Evolutionary conservation across 2,797 vertebrate species (phyloP), one percentile per base, ranked within the genome.

Genomic region (Acipenser oxyrinchus): DNA sequence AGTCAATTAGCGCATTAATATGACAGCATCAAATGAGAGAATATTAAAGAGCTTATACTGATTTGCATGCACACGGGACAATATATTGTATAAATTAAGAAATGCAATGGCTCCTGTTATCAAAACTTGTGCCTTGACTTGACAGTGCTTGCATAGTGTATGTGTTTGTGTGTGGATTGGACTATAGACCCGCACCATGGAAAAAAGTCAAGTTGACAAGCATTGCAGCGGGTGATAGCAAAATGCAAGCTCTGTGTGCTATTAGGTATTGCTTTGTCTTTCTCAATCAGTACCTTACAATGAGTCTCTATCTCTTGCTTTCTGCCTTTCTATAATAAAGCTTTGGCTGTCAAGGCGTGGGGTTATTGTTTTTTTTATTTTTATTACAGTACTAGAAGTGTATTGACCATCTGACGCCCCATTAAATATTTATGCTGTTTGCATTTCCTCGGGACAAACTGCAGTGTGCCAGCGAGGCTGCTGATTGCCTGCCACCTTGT

Each of bases 1-100:
- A 58, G 55, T 58, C 55, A 58, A 58, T 58, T 58, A 58, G 55
- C 11, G 7, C 55, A 58, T 58, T 58, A 58, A 58, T 58, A 58
- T 13, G 12, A 58, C 55, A 13, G 55, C 55, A 58, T 58, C 8
- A 58, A 58, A 58, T 58, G 11, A n/a, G 55, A 58, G 55, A 58
- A 58, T 58, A 58, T 58, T 58, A 58, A 58, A 58, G 12, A 12
- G 55, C 55, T 58, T 58, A 58, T 1, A 58, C 12, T 13, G 12
- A 58, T 58, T 58, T n/a, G 55, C 55, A 11, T 58, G 55, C 10
- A 6, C 6, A 9, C 12, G 1, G 55, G 55, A n/a, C 12, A 6
- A 58, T 11, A 58, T 58, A 58, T 58, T 58, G 12, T 12, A 58
- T 58, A 58, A 58, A 58, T 58, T 58, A n/a, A 11, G 55, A 58